Percentiles rank a stretch among this genome's conserved stretches.
Conservation (phyloP, 1,140 invertebrate species). For the Oncopodura yosiiana region DNA sequence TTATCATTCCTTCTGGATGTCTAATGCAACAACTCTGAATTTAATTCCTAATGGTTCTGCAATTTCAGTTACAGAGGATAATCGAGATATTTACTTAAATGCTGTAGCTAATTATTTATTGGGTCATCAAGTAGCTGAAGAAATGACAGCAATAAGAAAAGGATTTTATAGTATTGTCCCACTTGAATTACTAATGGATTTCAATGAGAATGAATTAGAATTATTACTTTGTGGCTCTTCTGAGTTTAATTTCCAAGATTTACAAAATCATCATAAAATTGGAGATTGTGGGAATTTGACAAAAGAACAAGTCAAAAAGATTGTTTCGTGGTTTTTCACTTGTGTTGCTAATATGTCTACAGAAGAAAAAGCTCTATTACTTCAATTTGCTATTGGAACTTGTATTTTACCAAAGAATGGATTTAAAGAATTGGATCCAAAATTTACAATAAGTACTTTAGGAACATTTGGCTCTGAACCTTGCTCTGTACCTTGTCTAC, state of each 20-base stretch:
- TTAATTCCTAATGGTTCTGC: conserved; percentile 65
- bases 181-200: conserved; percentile 82
- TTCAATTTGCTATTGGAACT: conserved; percentile 87
- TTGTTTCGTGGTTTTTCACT: conserved; percentile 88
- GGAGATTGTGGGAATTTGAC: conserved; percentile 47
- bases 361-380: conserved; percentile 79
- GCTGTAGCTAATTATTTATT: conserved; percentile 77
- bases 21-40: too few species aligned
- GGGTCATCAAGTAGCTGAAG: conserved; percentile 63
- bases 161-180: conserved; percentile 83
- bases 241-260: conserved; percentile 19
- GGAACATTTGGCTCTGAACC: conserved; percentile 81
- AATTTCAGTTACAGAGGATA: conserved; percentile 59
- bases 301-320: conserved; percentile 61
- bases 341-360: conserved; percentile 80
- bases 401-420: conserved; percentile 83
- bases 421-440: conserved; percentile 72
- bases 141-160: conserved; percentile 76
- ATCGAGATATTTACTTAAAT: conserved; percentile 74
- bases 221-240: conserved; percentile 42
- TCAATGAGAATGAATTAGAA: conserved; percentile 93
- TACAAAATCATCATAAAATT: conserved; percentile 19
- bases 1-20: too few species aligned
- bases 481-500: too few species aligned
- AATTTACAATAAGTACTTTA: conserved; percentile 78